Evolutionary conservation across 2,888 invertebrate species (phyloP).

Genomic region (Lepeophtheirus nordmannii): DNA sequence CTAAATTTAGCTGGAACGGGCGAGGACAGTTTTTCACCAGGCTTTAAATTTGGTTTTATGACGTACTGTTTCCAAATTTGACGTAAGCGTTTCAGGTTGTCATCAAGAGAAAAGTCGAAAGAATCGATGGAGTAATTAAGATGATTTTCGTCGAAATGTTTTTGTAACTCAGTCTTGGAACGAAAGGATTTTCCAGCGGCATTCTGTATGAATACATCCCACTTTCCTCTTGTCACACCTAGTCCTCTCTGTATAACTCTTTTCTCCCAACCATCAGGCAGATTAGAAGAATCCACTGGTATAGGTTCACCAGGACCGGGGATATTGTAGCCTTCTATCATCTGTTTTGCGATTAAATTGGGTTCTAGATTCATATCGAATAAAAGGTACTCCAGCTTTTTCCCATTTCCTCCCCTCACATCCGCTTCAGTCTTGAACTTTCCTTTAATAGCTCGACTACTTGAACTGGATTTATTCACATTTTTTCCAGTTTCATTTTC

Average conservation of each 20-base stretch:
- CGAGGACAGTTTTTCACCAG: background rate
- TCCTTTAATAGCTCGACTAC: background rate
- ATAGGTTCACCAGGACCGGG: slow-evolving; percentile 22
- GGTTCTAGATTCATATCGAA: slow-evolving; percentile 18
- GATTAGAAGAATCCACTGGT: slow-evolving; percentile 32
- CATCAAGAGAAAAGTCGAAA: slow-evolving; percentile 24
- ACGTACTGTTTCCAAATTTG: slow-evolving; percentile 23
- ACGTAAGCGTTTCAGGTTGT: slow-evolving; percentile 13
- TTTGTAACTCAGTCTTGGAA: slow-evolving; percentile 23
- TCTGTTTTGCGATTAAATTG: slow-evolving; percentile 13
- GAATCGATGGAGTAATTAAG: slow-evolving; percentile 1
- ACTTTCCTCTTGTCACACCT: slow-evolving; percentile 57
- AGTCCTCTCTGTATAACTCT: slow-evolving; percentile 54
- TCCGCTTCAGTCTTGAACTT: no score
- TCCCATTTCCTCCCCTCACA: background rate
- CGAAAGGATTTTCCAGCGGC: slow-evolving; percentile 20
- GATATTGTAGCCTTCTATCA: slow-evolving; percentile 23
- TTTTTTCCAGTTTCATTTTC: no score
- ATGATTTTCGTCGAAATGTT: slow-evolving; percentile 18
- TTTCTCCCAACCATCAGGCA: slow-evolving; percentile 61
- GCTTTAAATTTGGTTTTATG: slow-evolving; percentile 5
- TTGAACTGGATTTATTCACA: background rate
- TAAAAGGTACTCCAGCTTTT: slow-evolving; percentile 2
- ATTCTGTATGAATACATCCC: slow-evolving; percentile 52
- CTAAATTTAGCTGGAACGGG: background rate